Base-by-base conservation (phyloP, 2,113 vertebrate species). In the Coptodon rendalli region DNA sequence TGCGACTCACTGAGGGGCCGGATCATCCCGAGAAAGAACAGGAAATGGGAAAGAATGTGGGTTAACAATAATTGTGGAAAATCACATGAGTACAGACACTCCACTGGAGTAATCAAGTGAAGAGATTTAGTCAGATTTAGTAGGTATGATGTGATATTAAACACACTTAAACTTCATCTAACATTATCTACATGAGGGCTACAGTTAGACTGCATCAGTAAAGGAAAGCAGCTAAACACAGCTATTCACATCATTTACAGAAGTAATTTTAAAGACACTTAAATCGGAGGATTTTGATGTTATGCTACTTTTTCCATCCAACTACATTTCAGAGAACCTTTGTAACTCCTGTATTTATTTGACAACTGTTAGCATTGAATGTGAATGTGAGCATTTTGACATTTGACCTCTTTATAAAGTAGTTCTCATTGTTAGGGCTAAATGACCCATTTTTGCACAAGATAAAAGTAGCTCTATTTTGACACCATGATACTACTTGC, bases 51-150 rank as follows among this genome's bases (percentile, higher is more conserved):
- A 68, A 85, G 52, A 90, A 91, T 94, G 87, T 94, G 94, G 94
- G 94, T 94, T 95, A 95, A 92, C 85, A 83, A 92, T 88, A 88
- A 94, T 94, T 86, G 84, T 90, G 3, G 86, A 93, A 48, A 92
- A 91, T 90, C 43, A 13, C 17, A 66, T 4, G 24, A 87, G 86
- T 27, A 24, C 59, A 84, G 66, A 19, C 9, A 19, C 36, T 80
- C n/a, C 17, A 22, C 24, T 29, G 29, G 24, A 66, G 63, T 36
- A 59, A 92, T 36, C 45, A 36, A 54, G 40, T 29, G 61, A 83
- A 78, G 71, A 89, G 56, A 66, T 61, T 22, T 43, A 66, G 82
- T 78, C 36, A 54, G 50, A 53, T 9, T 53, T 71, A 71, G 17
- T 38, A 66, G 31, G 71, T 50, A 48, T 78, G 71, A 78, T 78